Evolutionary conservation across 2,113 vertebrate genomes (phyloP).

Genomic region (Parus major): DNA sequence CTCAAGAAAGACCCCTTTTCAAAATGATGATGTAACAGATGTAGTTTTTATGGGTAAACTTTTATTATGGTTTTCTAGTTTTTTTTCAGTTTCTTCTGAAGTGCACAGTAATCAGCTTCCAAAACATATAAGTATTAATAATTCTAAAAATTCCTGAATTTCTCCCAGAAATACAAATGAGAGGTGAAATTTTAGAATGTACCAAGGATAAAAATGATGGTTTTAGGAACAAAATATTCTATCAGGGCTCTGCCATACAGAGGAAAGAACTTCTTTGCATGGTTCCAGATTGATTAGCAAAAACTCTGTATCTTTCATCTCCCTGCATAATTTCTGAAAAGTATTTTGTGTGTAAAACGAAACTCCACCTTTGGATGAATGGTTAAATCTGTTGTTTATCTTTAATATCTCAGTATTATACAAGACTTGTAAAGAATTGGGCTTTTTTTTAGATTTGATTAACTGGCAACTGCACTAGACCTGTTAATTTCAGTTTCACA

Average conservation of each 20-base stretch:
- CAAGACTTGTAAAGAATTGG: neutral
- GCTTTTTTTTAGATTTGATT: accelerated
- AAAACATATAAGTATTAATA: neutral
- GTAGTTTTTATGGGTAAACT: accelerated
- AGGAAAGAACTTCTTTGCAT: accelerated
- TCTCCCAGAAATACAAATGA: neutral
- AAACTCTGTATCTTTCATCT: neutral
- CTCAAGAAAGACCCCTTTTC: neutral
- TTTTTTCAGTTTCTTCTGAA: neutral
- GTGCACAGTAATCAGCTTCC: neutral
- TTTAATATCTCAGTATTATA: neutral
- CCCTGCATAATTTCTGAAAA: neutral
- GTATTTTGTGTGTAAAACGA: neutral
- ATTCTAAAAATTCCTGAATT: neutral
- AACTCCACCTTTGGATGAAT: neutral
- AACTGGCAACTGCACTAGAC: neutral
- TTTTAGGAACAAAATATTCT: neutral
- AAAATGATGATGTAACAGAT: neutral
- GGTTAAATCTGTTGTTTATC: neutral
- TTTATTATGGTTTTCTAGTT: accelerated
- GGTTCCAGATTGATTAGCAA: neutral
- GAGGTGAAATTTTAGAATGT: neutral
- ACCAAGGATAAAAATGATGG: accelerated
- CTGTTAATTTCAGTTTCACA: neutral
- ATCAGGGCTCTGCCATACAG: accelerated